phyloP scores from a whole-genome alignment of 2,888 invertebrate genomes.

The Synergus laeviventris region DNA sequence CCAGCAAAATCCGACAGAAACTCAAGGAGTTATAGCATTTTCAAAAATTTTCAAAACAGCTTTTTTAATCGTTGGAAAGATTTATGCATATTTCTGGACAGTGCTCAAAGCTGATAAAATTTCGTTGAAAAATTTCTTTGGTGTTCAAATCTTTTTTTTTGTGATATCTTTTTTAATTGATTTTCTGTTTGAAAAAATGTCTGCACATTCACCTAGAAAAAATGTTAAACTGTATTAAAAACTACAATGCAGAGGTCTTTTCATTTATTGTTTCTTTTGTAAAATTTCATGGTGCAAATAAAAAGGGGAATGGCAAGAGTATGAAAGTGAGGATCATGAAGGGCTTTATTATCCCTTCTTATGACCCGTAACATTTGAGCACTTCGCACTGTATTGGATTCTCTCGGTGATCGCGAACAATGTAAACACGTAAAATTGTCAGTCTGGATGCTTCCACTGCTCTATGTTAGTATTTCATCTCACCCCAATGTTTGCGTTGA shows the following conservation, averaged over 20 bases:
- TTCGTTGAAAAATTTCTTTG: too few species aligned
- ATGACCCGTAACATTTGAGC: slow-evolving; percentile 32
- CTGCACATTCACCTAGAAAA: too few species aligned
- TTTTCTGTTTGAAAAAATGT: too few species aligned
- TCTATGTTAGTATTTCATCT: slow-evolving; percentile 1
- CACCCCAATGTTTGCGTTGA: not conserved
- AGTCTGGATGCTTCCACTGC: not conserved
- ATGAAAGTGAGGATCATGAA: not conserved
- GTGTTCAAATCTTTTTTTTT: too few species aligned
- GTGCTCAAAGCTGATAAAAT: too few species aligned
- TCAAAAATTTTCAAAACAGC: too few species aligned
- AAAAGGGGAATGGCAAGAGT: not conserved
- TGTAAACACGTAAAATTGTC: slow-evolving; percentile 34
- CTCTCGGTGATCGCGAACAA: slow-evolving; percentile 15
- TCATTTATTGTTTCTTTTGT: not conserved
- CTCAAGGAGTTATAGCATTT: too few species aligned
- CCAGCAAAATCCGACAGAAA: too few species aligned
- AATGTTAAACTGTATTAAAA: too few species aligned
- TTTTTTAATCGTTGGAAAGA: too few species aligned
- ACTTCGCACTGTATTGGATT: slow-evolving; percentile 27
- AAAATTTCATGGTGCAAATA: not conserved
- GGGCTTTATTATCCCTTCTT: slow-evolving; percentile 21
- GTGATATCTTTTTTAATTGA: too few species aligned
- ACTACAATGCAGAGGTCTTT: not conserved
- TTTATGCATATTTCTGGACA: too few species aligned